Evolutionary conservation across 2,113 vertebrate genomes (phyloP).

Genomic region (Aplodontia rufa): DNA sequence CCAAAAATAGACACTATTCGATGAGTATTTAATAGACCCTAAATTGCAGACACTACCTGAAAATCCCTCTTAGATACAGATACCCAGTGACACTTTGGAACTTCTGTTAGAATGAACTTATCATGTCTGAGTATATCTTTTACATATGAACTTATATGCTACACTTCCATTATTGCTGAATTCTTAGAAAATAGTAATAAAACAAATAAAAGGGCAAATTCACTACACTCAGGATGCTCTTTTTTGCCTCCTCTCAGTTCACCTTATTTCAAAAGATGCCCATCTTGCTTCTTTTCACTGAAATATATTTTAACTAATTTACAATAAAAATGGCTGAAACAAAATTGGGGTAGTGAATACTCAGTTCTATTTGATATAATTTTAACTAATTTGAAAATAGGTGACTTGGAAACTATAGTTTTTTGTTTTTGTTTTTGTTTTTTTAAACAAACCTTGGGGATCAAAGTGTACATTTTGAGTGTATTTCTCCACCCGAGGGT

Average conservation of each 20-base stretch:
- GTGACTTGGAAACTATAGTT: slow-evolving; percentile 66
- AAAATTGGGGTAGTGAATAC: neutral
- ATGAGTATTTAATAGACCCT: slow-evolving; percentile 66
- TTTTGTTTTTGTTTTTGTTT: too few relatives aligned
- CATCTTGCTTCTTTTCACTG: slow-evolving; percentile 12
- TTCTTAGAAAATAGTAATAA: slow-evolving; percentile 50
- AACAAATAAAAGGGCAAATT: slow-evolving; percentile 54
- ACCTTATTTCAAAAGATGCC: slow-evolving; percentile 60
- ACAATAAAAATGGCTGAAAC: slow-evolving; percentile 52
- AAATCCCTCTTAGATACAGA: slow-evolving; percentile 56
- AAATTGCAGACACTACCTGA: slow-evolving; percentile 38
- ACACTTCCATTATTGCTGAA: neutral
- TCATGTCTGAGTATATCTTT: neutral
- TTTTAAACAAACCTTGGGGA: slow-evolving; percentile 72
- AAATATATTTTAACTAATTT: slow-evolving; percentile 50
- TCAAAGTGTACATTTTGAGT: slow-evolving; percentile 75
- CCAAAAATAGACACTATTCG: slow-evolving; percentile 61
- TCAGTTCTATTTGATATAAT: slow-evolving; percentile 39
- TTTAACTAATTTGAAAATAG: slow-evolving; percentile 68
- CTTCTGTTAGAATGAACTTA: neutral
- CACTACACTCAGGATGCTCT: neutral
- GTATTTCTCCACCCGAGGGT: slow-evolving; percentile 77
- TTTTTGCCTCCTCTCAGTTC: slow-evolving; percentile 24
- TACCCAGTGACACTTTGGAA: slow-evolving; percentile 58
- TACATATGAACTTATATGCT: neutral